A percentile compares a stretch with the other conserved stretches of the same genome.
Conservation (phyloP, 2,797 vertebrate species). For the Graptemys geographica region DNA sequence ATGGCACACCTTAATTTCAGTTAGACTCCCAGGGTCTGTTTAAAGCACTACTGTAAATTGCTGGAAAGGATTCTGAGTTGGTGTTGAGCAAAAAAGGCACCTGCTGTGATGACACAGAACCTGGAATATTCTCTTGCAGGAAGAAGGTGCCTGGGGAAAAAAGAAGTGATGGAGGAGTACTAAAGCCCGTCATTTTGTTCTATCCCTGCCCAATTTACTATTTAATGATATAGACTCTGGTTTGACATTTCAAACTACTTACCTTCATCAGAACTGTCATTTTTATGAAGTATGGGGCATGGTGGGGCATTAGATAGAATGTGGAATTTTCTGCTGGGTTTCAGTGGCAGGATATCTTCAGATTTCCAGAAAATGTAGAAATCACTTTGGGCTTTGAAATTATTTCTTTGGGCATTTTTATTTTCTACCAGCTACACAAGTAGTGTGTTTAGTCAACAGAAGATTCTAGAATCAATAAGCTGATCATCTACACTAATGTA, state of each 20-base stretch:
- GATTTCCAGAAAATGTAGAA: neutral
- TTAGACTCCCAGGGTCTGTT: neutral
- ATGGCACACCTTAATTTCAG: neutral
- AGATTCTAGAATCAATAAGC: neutral
- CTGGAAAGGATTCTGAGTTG: neutral
- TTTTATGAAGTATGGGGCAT: neutral
- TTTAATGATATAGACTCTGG: neutral
- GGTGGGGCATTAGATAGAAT: neutral
- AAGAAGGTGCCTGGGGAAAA: neutral
- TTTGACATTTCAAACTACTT: neutral
- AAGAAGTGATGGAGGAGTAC: neutral
- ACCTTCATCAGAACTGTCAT: neutral
- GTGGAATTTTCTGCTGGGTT: neutral
- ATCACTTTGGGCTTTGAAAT: neutral
- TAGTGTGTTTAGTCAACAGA: neutral
- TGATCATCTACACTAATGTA: neutral
- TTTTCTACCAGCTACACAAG: neutral
- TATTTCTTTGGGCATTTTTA: neutral
- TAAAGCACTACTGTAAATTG: neutral
- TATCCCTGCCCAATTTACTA: neutral
- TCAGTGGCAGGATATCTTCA: accelerated
- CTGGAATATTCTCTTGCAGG: neutral
- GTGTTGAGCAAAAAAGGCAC: neutral
- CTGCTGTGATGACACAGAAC: neutral
- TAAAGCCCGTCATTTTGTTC: neutral